Evolutionary conservation across 1,140 invertebrate species (phyloP).

Genomic region (Drosophila bocqueti): DNA sequence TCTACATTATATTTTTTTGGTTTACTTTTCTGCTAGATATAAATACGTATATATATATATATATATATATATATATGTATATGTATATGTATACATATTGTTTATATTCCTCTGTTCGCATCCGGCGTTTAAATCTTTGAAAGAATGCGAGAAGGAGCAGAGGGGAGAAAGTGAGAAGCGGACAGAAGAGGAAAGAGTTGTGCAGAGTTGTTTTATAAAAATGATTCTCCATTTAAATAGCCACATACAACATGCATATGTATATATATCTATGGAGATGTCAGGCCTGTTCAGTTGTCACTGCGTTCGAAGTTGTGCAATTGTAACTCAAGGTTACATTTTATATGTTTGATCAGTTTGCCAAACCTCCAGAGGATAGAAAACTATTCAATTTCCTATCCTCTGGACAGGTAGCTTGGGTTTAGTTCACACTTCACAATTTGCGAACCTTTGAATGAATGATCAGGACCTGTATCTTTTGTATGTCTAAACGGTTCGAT

Average conservation of each 20-base stretch:
- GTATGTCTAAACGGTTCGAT: conserved; percentile 39
- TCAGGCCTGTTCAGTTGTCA: conserved; percentile 14
- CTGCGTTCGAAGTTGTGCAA: background rate
- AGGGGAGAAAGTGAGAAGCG: background rate
- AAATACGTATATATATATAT: background rate
- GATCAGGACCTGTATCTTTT: conserved; percentile 19
- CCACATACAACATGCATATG: conserved; percentile 48
- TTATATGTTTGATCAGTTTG: background rate
- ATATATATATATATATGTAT: conserved; percentile 2
- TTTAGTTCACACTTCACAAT: background rate
- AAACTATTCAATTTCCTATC: background rate
- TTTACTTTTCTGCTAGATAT: conserved; percentile 41
- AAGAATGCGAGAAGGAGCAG: conserved; percentile 5
- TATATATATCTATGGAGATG: conserved; percentile 44
- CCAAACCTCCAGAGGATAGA: background rate
- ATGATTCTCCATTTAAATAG: conserved; percentile 59
- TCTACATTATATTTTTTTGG: conserved; percentile 18
- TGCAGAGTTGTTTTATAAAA: conserved; percentile 63
- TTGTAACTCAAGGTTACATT: background rate
- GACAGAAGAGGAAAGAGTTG: conserved; percentile 16
- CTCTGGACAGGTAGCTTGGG: background rate
- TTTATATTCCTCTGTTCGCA: conserved; percentile 38
- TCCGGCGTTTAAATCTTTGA: conserved; percentile 21
- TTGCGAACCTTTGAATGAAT: conserved; percentile 3
- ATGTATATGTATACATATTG: conserved; percentile 13